Percentiles rank a stretch among this genome's conserved stretches.
phyloP scores from a whole-genome alignment of 2,888 invertebrate genomes.

The Idaea aversata region DNA sequence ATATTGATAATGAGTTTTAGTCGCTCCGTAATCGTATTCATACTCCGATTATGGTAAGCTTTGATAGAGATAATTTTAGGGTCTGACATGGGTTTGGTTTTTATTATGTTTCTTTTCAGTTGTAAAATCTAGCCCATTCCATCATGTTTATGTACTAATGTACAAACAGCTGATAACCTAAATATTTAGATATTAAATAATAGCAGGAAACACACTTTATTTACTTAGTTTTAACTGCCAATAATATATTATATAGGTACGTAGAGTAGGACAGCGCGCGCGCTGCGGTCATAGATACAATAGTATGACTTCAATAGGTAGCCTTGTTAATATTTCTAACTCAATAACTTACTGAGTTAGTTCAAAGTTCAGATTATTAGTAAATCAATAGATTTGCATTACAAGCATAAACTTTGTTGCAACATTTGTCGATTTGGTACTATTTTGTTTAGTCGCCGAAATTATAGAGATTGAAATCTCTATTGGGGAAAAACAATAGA shows the following conservation, averaged over 20 bases:
- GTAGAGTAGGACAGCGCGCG: neutral
- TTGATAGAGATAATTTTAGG: neutral
- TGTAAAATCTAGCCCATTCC: no score
- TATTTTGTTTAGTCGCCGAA: neutral
- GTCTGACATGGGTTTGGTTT: neutral
- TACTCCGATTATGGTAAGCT: neutral
- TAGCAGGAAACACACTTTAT: no score
- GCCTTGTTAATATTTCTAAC: neutral
- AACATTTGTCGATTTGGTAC: neutral
- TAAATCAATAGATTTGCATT: neutral
- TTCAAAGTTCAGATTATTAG: neutral
- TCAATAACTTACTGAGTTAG: neutral
- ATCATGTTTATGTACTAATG: no score
- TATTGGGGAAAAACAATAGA: neutral
- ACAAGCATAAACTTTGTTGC: neutral
- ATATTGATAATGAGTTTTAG: neutral
- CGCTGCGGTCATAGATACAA: neutral
- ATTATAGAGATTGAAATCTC: neutral
- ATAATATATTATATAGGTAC: no score
- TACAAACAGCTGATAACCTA: no score
- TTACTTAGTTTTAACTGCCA: neutral
- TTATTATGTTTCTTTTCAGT: neutral
- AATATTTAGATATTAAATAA: no score
- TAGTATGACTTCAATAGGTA: neutral
- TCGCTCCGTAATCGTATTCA: neutral